Conservation (phyloP, 92 coral and sea anemone genomes). For the Epizoanthus scotinus region DNA sequence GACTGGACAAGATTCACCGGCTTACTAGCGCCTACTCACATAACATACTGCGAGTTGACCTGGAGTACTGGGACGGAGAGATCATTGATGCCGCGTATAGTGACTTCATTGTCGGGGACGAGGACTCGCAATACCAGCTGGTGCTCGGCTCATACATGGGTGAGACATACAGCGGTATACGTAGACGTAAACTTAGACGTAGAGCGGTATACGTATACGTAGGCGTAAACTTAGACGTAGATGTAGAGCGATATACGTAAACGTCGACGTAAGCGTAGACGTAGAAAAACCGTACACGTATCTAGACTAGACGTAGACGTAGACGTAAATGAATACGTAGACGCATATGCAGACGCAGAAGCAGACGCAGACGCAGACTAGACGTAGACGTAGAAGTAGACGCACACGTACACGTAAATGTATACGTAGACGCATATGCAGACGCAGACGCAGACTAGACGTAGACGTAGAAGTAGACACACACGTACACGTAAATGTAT, state of each 20-base stretch:
- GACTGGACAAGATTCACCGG: slow-evolving; percentile 38
- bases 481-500: background rate
- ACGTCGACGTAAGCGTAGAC: too few species aligned
- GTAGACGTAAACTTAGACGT: background rate
- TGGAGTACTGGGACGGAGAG: slow-evolving; percentile 8
- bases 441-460: too few species aligned
- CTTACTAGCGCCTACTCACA: background rate
- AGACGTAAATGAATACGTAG: too few species aligned
- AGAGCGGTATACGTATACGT: background rate
- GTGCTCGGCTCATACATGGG: slow-evolving; percentile 13
- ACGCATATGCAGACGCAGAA: too few species aligned
- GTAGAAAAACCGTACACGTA: too few species aligned
- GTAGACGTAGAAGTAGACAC: background rate
- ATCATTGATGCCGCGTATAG: background rate
- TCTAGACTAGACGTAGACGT: too few species aligned
- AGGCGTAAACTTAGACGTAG: too few species aligned
- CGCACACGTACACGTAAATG: background rate
- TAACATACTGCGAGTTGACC: slow-evolving; percentile 17
- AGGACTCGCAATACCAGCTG: background rate
- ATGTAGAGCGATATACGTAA: too few species aligned
- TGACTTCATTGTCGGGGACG: slow-evolving; percentile 23
- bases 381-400: background rate
- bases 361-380: too few species aligned
- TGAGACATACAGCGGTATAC: background rate
- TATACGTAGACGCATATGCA: too few species aligned